Evolutionary conservation across 1,140 invertebrate species (phyloP), one percentile per base, ranked within the genome.

Genomic region (Neodiprion virginianus): DNA sequence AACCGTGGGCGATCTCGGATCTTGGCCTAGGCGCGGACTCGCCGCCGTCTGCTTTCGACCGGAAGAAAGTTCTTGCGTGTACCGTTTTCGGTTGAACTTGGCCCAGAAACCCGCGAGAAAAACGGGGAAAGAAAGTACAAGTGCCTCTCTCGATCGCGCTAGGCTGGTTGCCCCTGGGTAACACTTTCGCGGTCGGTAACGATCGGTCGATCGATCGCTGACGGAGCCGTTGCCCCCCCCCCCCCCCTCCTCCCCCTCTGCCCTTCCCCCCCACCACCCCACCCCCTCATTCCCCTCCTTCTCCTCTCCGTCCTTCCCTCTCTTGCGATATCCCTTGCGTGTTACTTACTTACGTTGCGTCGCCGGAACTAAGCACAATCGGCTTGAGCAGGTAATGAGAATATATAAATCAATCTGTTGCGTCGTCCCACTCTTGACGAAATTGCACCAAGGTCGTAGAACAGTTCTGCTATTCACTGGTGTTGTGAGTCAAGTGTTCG

Each of bases 41-140:
- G 40, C 67, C 14, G 11, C 28, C 28, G 28, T 40, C 53, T 61
- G 53, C 53, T 61, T 61, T 61, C 53, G 53, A 61, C 53, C 67
- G 48, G 69, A 50, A 10, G 72, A 79, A 75, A 79, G 75, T 74
- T 50, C 28, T 65, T 17, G 72, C 77, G 61, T 74, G 53, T 48
- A 65, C 69, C 17, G 71, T 69, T 80, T 81, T 79, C 75, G 75
- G 71, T 21, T 72, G 78, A 79, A 79, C 81, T 81, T 79, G 79
- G 78, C 76, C 79, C 72, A 72, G 61, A 65, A 72, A 67, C 8
- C 47, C 61, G 72, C 61, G 72, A 65, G 72, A 72, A 72, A 72
- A 53, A 66, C 53, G 2, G 67, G 66, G 71, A 65, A 53, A 72
- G 66, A 21, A 17, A 65, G 12, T 72, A 40, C 21, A 28, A 40